Evolutionary conservation across 2,113 vertebrate genomes (phyloP), one percentile per base, ranked within the genome.

Genomic region (Procavia capensis): DNA sequence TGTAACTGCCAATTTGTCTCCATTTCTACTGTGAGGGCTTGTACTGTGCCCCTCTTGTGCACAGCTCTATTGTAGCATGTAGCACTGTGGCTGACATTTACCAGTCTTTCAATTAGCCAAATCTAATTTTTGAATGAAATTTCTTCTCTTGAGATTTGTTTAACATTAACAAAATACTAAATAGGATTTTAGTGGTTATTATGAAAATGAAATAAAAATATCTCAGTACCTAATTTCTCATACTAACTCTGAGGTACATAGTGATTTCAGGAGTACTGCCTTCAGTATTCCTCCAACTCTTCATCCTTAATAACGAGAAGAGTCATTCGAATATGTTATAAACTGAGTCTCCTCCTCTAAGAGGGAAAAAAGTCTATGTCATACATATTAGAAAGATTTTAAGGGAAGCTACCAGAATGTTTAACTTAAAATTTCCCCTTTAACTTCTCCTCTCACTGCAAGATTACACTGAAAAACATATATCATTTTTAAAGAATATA

Each of bases 131-230:
- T 72, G n/a, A 85, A 85, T 61, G n/a, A 91, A 78, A 34, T 31
- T 31, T 76, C 70, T 75, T n/a, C 80, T 54, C 50, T 45, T 54
- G 61, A 64, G 19, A 85, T 84, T 47, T 50, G 11, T 76, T 86
- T 78, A 78, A 83, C 61, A 24, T 78, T 61, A 91, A 64, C 19
- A 75, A 87, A 86, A 80, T 25, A 91, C 20, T 91, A 88, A 83
- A 45, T 0, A 54, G 68, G 8, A 66, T 79, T 63, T 88, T 94
- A 57, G 10, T 31, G 34, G 8, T 0, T n/a, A 19, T 88, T 64
- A 45, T 94, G 39, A 90, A 47, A 94, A 90, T 72, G 25, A 94
- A 59, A 87, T 68, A 76, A 66, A 91, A 91, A 34, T 72, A 88
- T 45, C n/a, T 82, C 59, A 27, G n/a, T 61, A 54, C 2, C 34